Evolutionary conservation across 64 coral and sea anemone species (phyloP).

Genomic region (Pachyseris speciosa): DNA sequence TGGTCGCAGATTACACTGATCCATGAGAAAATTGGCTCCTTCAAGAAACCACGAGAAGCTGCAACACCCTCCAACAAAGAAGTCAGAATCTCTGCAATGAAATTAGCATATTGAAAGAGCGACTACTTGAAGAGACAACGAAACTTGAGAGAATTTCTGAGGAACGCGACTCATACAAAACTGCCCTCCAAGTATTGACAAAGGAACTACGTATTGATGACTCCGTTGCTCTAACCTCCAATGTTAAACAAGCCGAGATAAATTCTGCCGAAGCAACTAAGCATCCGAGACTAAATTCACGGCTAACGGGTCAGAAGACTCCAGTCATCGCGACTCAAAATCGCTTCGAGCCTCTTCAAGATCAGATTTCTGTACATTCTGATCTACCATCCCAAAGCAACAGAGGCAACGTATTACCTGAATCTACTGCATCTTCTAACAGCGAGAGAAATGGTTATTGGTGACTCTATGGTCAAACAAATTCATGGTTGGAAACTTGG

Average conservation of each 20-base stretch:
- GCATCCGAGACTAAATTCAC: background rate
- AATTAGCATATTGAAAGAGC: background rate
- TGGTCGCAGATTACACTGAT: background rate
- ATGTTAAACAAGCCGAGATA: background rate
- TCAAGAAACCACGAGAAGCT: background rate
- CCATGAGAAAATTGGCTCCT: background rate
- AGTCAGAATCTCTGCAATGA: background rate
- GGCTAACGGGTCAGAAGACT: background rate
- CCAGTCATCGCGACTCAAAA: background rate
- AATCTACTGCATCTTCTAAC: background rate
- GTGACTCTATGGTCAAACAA: constrained; percentile 28
- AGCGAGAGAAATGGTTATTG: constrained; percentile 7
- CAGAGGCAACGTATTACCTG: background rate
- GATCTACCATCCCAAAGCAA: background rate
- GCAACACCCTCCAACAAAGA: background rate
- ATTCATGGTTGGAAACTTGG: constrained; percentile 11
- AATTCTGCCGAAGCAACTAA: too few species aligned
- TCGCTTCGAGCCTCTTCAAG: background rate
- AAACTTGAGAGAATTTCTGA: background rate
- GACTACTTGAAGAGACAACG: background rate
- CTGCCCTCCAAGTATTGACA: background rate
- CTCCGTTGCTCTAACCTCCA: background rate
- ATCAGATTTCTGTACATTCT: background rate
- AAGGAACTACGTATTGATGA: background rate
- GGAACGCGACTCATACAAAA: background rate